phyloP scores from a whole-genome alignment of 2,797 vertebrate genomes.

The Petrocephalus sullivani region DNA sequence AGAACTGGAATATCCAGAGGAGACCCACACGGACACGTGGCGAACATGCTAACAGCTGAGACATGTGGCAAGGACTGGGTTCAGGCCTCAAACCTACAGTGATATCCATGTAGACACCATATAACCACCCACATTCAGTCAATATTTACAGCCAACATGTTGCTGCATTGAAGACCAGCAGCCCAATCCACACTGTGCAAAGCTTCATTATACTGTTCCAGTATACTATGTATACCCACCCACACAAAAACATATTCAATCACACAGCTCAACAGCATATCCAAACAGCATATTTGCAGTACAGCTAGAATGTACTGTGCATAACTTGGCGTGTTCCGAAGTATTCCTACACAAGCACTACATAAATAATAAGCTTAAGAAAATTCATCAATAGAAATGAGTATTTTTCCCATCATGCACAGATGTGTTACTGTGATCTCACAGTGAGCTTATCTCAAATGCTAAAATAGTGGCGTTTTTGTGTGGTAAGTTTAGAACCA shows the following conservation, averaged over 20 bases:
- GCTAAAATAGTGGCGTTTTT: neutral
- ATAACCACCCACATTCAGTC: neutral
- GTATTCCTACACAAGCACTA: neutral
- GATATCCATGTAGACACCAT: neutral
- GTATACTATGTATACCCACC: neutral
- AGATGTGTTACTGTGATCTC: neutral
- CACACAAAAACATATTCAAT: neutral
- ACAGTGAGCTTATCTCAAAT: neutral
- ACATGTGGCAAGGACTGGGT: neutral
- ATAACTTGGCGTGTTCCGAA: neutral
- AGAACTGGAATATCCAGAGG: neutral
- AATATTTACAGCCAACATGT: neutral
- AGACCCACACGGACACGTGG: neutral
- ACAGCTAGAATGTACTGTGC: neutral
- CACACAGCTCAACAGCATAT: neutral
- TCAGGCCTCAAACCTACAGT: neutral
- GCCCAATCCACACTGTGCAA: neutral
- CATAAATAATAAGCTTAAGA: neutral
- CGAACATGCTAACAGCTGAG: neutral
- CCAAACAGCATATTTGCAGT: neutral
- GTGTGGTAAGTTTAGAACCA: neutral
- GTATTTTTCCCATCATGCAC: neutral
- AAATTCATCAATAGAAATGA: neutral
- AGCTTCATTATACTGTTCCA: neutral
- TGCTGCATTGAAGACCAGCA: neutral